A percentile compares a stretch with the other conserved stretches of the same genome.
phyloP scores from a whole-genome alignment of 2,113 vertebrate species.

The Hydrolagus affinis region DNA sequence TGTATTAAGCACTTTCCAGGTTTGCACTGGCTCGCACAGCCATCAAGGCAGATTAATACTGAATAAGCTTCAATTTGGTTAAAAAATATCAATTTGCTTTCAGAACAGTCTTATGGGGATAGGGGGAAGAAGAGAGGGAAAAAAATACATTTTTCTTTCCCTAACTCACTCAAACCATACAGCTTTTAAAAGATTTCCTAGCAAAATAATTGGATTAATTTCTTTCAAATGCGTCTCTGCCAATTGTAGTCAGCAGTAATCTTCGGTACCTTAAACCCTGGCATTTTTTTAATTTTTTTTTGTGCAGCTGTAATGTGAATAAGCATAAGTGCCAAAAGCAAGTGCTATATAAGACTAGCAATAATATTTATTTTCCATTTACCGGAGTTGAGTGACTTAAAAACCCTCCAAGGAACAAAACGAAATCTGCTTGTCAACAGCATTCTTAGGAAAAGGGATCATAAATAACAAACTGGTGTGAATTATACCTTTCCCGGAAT shows the following conservation, averaged over 20 bases:
- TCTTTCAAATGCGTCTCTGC: conserved; percentile 25
- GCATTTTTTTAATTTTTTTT: conserved; percentile 26
- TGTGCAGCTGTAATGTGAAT: not conserved
- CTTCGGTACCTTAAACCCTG: not conserved
- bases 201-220: conserved; percentile 32
- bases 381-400: conserved; percentile 6
- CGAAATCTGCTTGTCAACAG: conserved; percentile 16
- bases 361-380: conserved; percentile 23
- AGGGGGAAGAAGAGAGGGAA: conserved; percentile 20
- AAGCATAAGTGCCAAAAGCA: conserved; percentile 7
- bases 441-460: conserved; percentile 3
- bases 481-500: not conserved
- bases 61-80: conserved; percentile 25
- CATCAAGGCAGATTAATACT: conserved; percentile 28
- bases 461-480: not conserved
- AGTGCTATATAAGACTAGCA: not conserved
- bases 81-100: conserved; percentile 32
- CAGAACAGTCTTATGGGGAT: conserved; percentile 20
- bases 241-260: conserved; percentile 10
- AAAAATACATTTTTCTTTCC: conserved; percentile 29
- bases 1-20: conserved; percentile 8
- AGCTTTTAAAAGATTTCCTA: conserved; percentile 31
- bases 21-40: conserved; percentile 15
- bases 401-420: conserved; percentile 2
- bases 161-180: conserved; percentile 23